These are phyloP conservation scores for Lagria hirta DNA, from an alignment of 2,888 invertebrate genomes.

Conservation along the genomic window DNA sequence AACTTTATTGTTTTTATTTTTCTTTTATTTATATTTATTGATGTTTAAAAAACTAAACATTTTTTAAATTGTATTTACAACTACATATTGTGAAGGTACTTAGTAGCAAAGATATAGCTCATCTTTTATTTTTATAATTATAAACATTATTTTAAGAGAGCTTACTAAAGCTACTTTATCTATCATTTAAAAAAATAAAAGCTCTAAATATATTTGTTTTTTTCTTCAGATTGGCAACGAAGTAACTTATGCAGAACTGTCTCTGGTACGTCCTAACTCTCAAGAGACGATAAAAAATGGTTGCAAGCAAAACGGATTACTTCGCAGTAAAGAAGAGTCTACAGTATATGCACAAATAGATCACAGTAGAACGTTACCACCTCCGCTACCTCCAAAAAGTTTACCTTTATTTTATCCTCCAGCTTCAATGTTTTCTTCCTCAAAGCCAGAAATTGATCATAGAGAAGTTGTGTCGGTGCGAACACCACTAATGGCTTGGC, in stretches of 20 bases:
- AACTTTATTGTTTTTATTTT: too few species aligned
- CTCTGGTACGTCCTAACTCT: slow-evolving; percentile 59
- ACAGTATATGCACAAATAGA: slow-evolving; percentile 77
- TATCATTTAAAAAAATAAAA: too few species aligned
- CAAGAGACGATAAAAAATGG: slow-evolving; percentile 54
- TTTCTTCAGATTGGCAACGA: slow-evolving; percentile 55
- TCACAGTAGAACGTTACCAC: slow-evolving; percentile 60
- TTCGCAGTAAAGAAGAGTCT: slow-evolving; percentile 60
- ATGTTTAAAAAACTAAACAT: too few species aligned
- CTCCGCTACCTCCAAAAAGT: slow-evolving; percentile 43
- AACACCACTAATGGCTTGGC: slow-evolving; percentile 67
- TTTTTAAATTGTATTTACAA: too few species aligned
- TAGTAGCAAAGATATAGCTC: too few species aligned
- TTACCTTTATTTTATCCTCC: slow-evolving; percentile 56
- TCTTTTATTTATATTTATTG: too few species aligned
- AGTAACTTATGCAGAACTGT: slow-evolving; percentile 65
- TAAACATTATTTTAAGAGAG: too few species aligned
- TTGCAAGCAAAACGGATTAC: slow-evolving; percentile 48
- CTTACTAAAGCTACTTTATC: too few species aligned
- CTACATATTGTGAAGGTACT: too few species aligned
- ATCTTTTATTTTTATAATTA: too few species aligned
- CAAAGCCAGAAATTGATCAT: slow-evolving; percentile 53
- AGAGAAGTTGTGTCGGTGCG: slow-evolving; percentile 71
- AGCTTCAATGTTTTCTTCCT: slow-evolving; percentile 49
- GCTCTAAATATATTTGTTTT: slow-evolving; percentile 25